These are phyloP conservation scores for Acleris sparsana DNA, from an alignment of 2,888 invertebrate genomes.

Conservation along the genomic window DNA sequence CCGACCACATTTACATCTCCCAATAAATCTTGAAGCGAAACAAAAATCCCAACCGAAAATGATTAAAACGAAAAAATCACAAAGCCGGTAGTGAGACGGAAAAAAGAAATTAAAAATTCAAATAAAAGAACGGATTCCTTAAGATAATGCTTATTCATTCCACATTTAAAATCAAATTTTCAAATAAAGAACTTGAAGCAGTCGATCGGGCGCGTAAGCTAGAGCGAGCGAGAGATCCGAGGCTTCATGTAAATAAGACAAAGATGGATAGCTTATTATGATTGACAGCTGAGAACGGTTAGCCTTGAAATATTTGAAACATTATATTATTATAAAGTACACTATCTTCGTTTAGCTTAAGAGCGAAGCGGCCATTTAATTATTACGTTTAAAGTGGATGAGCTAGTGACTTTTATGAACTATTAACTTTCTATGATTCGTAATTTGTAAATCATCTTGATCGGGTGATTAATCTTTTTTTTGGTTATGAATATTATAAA, in stretches of 20 bases:
- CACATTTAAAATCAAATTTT: slow-evolving; percentile 84
- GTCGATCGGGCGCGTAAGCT: slow-evolving; percentile 70
- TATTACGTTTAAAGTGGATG: slow-evolving; percentile 37
- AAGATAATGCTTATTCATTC: slow-evolving; percentile 84
- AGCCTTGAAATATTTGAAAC: slow-evolving; percentile 84
- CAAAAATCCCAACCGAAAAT: slow-evolving; percentile 63
- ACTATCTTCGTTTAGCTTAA: slow-evolving; percentile 74
- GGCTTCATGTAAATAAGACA: slow-evolving; percentile 61
- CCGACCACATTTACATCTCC: slow-evolving; percentile 69
- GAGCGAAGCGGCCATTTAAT: slow-evolving; percentile 66
- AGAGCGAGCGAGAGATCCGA: slow-evolving; percentile 59
- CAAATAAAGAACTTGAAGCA: slow-evolving; percentile 79
- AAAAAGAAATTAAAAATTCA: slow-evolving; percentile 81
- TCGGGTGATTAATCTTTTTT: slow-evolving; percentile 19
- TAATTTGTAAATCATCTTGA: slow-evolving; percentile 25
- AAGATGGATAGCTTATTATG: slow-evolving; percentile 81
- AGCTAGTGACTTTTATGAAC: slow-evolving; percentile 37
- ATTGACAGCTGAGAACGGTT: slow-evolving; percentile 84
- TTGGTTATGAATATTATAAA: slow-evolving; percentile 14
- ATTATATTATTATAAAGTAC: slow-evolving; percentile 84
- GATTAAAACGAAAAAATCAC: slow-evolving; percentile 65
- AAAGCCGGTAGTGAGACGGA: slow-evolving; percentile 71
- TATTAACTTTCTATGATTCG: slow-evolving; percentile 34
- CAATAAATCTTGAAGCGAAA: slow-evolving; percentile 71
- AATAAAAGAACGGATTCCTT: slow-evolving; percentile 81